Conservation (phyloP, 2,888 invertebrate species). For the Caenorhabditis virilis region DNA sequence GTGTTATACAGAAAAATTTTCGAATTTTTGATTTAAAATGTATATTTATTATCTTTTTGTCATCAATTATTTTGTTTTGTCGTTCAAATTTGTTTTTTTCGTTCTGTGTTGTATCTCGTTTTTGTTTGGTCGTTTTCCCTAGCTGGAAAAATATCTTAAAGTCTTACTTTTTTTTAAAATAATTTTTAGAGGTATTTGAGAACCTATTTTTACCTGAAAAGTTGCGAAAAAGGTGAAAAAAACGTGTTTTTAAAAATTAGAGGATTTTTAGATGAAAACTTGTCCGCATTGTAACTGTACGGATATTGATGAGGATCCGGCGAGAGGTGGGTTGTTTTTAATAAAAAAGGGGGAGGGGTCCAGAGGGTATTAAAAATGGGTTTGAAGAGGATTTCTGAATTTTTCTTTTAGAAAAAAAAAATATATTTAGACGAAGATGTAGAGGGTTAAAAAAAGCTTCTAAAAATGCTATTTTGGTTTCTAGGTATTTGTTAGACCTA, state of each 20-base stretch:
- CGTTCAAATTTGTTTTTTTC: background rate
- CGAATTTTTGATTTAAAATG: background rate
- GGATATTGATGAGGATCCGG: constrained; percentile 91
- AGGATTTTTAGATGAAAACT: constrained; percentile 12
- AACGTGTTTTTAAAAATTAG: background rate
- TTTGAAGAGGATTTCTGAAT: no score
- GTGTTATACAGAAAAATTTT: background rate
- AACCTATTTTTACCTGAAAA: no score
- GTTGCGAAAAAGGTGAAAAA: no score
- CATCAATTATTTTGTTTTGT: background rate
- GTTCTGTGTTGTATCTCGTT: background rate
- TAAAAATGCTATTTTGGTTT: no score
- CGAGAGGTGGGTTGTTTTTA: no score
- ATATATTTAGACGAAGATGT: no score
- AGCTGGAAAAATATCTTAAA: background rate
- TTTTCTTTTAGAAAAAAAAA: no score
- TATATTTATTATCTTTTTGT: background rate
- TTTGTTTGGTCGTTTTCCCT: background rate
- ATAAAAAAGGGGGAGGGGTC: no score
- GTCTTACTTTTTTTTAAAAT: background rate
- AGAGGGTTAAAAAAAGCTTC: no score
- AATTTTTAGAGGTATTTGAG: no score
- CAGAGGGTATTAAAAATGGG: no score
- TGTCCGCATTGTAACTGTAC: constrained; percentile 73
- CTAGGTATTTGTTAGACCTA: no score